These are phyloP conservation scores for Iselma pallidipennis DNA, from an alignment of 2,888 invertebrate genomes.

Conservation along the genomic window DNA sequence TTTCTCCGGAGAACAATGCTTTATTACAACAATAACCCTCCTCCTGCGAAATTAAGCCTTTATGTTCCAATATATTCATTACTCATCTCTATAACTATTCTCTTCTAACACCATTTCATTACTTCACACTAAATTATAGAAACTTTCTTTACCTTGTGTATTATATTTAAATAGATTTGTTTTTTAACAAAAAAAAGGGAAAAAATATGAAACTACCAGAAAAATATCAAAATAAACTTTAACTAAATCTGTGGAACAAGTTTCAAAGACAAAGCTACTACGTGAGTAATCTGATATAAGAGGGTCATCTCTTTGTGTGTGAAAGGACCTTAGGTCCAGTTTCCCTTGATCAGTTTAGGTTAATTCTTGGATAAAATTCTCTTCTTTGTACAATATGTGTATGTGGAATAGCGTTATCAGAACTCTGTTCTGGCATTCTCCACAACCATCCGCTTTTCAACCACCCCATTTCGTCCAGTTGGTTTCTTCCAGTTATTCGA, in stretches of 20 bases:
- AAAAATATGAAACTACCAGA: no score
- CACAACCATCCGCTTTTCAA: no score
- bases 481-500: background rate
- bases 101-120: conserved; percentile 33
- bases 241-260: no score
- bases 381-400: background rate
- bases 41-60: conserved; percentile 56
- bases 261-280: no score
- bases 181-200: no score
- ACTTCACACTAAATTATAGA: conserved; percentile 8
- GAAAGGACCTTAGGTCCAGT: background rate
- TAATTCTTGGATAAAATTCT: background rate
- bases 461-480: background rate
- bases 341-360: background rate
- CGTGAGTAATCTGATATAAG: no score
- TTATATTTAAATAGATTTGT: no score
- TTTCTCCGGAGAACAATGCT: conserved; percentile 57
- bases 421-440: background rate
- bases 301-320: background rate
- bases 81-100: conserved; percentile 51
- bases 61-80: conserved; percentile 56
- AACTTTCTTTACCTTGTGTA: background rate
- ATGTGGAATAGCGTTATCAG: background rate
- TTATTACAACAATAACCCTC: conserved; percentile 55
- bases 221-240: no score